phyloP scores from a whole-genome alignment of 2,113 vertebrate genomes.

The Clarias macrocephalus region DNA sequence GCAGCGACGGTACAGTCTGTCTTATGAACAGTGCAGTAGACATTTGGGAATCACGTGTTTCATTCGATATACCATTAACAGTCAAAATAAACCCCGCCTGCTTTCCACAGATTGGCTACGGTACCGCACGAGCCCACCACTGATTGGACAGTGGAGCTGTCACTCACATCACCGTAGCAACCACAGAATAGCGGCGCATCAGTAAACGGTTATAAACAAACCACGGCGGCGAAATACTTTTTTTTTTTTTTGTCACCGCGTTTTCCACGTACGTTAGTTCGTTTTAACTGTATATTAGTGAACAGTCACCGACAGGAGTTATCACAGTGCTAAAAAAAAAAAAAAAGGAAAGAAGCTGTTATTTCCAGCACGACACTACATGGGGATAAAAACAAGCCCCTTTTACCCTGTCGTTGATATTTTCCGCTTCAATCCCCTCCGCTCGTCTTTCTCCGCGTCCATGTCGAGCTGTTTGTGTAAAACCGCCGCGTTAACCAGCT shows the following conservation, averaged over 20 bases:
- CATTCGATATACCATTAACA: not conserved
- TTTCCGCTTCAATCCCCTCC: conserved; percentile 66
- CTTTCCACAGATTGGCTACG: not conserved
- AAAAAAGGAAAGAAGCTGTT: not conserved
- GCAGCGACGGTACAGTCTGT: no score
- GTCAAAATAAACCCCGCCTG: not conserved
- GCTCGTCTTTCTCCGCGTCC: conserved; percentile 43
- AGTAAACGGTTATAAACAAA: not conserved
- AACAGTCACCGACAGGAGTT: rapidly evolving
- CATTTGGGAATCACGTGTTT: not conserved
- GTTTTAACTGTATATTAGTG: not conserved
- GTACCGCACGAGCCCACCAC: not conserved
- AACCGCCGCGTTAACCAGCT: not conserved
- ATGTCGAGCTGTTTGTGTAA: not conserved
- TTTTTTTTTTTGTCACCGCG: not conserved
- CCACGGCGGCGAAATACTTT: no score
- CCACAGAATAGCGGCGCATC: not conserved
- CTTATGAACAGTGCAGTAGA: no score
- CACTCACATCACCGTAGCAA: not conserved
- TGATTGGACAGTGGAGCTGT: not conserved
- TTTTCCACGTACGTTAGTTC: no score
- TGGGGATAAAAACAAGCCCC: not conserved
- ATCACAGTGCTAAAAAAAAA: no score
- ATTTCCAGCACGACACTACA: not conserved
- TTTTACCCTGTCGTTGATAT: conserved; percentile 68